Evolutionary conservation across 2,113 vertebrate genomes (phyloP).

Genomic region (Epinephelus moara): DNA sequence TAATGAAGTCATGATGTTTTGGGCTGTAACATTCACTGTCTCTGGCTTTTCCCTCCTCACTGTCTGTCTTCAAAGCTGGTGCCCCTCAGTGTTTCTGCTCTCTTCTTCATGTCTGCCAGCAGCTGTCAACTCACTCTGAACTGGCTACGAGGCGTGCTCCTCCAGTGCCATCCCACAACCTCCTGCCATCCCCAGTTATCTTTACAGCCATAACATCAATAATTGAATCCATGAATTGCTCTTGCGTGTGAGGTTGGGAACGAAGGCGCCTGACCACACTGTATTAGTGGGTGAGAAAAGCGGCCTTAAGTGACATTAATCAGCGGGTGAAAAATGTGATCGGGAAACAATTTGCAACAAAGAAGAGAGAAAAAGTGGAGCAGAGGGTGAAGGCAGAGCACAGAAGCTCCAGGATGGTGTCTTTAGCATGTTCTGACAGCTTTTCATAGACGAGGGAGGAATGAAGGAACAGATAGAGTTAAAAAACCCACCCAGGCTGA

Average conservation of each 20-base stretch:
- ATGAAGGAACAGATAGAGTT: slow-evolving; percentile 24
- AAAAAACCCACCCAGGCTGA: slow-evolving; percentile 59
- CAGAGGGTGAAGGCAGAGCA: slow-evolving; percentile 22
- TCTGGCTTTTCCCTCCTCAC: slow-evolving; percentile 1
- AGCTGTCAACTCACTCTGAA: slow-evolving; percentile 58
- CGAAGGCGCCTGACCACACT: slow-evolving; percentile 37
- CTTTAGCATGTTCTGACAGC: slow-evolving; percentile 45
- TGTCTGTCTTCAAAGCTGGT: slow-evolving; percentile 51
- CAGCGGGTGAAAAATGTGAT: slow-evolving; percentile 52
- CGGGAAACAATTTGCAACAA: slow-evolving; percentile 45
- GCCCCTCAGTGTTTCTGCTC: slow-evolving; percentile 33
- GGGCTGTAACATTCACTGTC: slow-evolving; percentile 10
- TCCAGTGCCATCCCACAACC: slow-evolving; percentile 47
- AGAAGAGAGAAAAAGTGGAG: slow-evolving; percentile 4
- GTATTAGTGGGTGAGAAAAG: slow-evolving; percentile 8
- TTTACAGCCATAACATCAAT: slow-evolving; percentile 54
- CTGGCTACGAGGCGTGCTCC: slow-evolving; percentile 47
- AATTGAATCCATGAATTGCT: slow-evolving; percentile 51
- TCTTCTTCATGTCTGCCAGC: slow-evolving; percentile 52
- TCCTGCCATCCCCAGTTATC: slow-evolving; percentile 60
- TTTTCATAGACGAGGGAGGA: slow-evolving; percentile 28
- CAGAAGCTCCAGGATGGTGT: slow-evolving; percentile 51
- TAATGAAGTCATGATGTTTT: slow-evolving; percentile 60
- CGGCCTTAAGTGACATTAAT: slow-evolving; percentile 31
- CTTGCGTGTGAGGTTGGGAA: slow-evolving; percentile 44